A percentile compares a stretch with the other conserved stretches of the same genome.
phyloP scores from a whole-genome alignment of 2,888 invertebrate species.

The Chorisops tibialis region DNA sequence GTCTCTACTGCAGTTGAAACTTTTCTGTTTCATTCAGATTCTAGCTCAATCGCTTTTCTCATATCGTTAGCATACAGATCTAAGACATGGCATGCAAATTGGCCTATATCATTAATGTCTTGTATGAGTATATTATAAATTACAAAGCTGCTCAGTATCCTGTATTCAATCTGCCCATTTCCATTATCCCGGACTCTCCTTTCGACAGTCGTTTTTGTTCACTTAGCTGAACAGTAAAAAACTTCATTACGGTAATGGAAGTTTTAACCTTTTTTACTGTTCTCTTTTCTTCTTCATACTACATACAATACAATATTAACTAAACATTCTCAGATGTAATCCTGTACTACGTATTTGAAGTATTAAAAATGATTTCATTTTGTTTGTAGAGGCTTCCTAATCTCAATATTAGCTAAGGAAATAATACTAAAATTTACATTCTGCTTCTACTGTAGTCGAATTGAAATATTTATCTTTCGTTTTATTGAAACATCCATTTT shows the following conservation, averaged over 20 bases:
- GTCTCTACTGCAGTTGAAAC: no score
- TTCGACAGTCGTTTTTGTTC: neutral
- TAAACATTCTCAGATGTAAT: neutral
- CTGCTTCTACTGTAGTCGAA: neutral
- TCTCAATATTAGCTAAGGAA: no score
- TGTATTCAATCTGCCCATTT: no score
- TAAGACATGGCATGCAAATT: no score
- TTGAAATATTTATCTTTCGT: neutral
- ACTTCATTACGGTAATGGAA: constrained; percentile 11
- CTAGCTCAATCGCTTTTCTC: no score
- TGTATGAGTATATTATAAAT: no score
- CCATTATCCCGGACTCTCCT: no score
- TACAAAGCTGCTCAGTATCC: no score
- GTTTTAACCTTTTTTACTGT: neutral
- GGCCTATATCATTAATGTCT: no score
- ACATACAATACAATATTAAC: neutral
- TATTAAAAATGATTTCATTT: neutral
- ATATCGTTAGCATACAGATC: no score
- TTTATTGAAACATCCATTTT: constrained; percentile 16
- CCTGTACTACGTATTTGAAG: neutral
- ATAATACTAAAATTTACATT: neutral
- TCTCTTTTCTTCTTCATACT: neutral
- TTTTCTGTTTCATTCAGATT: no score
- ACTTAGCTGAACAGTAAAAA: constrained; percentile 6
- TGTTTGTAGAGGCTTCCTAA: no score